phyloP scores from a whole-genome alignment of 2,113 vertebrate genomes.

The Erythrolamprus reginae region DNA sequence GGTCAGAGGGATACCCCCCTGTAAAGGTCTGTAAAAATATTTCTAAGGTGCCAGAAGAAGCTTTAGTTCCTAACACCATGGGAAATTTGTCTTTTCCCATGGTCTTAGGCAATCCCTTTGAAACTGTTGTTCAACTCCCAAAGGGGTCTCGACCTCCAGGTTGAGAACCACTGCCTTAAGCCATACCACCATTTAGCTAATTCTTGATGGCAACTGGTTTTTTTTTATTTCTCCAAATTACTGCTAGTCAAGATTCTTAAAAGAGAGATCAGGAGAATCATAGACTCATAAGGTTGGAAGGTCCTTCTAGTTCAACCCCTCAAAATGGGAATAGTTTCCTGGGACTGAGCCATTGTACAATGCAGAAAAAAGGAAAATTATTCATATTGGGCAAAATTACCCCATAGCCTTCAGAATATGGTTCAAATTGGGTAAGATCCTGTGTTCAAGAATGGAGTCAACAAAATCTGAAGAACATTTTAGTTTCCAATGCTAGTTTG shows the following conservation, averaged over 20 bases:
- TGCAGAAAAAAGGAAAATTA: neutral
- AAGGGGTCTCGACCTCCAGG: too few relatives aligned
- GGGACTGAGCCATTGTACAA: neutral
- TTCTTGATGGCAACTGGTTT: neutral
- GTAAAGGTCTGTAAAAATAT: too few relatives aligned
- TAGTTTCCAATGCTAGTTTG: neutral
- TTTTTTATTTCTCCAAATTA: neutral
- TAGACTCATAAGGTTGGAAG: neutral
- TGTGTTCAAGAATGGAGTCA: neutral
- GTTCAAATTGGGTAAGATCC: neutral
- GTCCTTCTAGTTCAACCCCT: neutral
- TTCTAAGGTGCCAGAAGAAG: too few relatives aligned
- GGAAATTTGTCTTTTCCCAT: too few relatives aligned
- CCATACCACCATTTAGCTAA: neutral
- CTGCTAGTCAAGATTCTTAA: neutral
- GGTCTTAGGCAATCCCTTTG: too few relatives aligned
- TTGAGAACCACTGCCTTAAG: too few relatives aligned
- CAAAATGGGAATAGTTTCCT: neutral
- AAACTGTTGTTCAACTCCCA: too few relatives aligned
- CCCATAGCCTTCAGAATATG: neutral
- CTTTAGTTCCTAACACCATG: too few relatives aligned
- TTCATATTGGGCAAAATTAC: neutral
- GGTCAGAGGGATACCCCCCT: too few relatives aligned
- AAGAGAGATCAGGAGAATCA: neutral
- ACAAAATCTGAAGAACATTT: neutral